Evolutionary conservation across 1,140 invertebrate species (phyloP).

Genomic region (Pogonognathellus flavescens): DNA sequence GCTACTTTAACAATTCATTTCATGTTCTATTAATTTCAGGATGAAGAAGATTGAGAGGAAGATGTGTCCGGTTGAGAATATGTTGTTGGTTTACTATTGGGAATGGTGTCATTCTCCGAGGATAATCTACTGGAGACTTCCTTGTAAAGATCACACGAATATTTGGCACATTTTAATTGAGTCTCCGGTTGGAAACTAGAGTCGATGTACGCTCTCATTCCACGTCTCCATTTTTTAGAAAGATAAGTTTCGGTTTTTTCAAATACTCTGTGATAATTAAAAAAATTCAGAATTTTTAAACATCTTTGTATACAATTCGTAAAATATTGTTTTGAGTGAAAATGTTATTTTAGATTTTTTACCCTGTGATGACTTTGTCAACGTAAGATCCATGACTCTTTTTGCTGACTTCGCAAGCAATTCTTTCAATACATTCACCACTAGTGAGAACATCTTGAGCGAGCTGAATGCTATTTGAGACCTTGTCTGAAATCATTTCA

Average conservation of each 20-base stretch:
- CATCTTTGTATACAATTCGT: no score
- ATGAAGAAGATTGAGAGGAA: background rate
- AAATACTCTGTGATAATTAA: conserved; percentile 59
- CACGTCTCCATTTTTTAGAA: conserved; percentile 64
- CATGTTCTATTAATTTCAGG: no score
- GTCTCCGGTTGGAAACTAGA: conserved; percentile 61
- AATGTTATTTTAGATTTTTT: no score
- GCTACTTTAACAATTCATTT: no score
- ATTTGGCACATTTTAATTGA: conserved; percentile 63
- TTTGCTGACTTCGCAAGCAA: conserved; percentile 64
- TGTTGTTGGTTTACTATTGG: conserved; percentile 11
- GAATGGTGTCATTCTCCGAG: background rate
- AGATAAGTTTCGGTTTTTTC: conserved; percentile 63
- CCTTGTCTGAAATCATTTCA: conserved; percentile 58
- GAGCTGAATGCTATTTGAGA: conserved; percentile 60
- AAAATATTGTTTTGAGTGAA: no score
- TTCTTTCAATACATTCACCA: conserved; percentile 64
- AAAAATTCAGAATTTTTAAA: no score
- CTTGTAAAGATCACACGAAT: conserved; percentile 62
- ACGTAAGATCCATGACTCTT: conserved; percentile 61
- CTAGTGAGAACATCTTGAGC: conserved; percentile 65
- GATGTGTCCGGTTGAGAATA: background rate
- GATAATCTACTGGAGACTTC: conserved; percentile 45
- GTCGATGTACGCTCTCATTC: conserved; percentile 64
- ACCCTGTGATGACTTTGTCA: conserved; percentile 65